Evolutionary conservation across 2,888 invertebrate genomes (phyloP), one percentile per base, ranked within the genome.

Genomic region (Perizoma affinitatum): DNA sequence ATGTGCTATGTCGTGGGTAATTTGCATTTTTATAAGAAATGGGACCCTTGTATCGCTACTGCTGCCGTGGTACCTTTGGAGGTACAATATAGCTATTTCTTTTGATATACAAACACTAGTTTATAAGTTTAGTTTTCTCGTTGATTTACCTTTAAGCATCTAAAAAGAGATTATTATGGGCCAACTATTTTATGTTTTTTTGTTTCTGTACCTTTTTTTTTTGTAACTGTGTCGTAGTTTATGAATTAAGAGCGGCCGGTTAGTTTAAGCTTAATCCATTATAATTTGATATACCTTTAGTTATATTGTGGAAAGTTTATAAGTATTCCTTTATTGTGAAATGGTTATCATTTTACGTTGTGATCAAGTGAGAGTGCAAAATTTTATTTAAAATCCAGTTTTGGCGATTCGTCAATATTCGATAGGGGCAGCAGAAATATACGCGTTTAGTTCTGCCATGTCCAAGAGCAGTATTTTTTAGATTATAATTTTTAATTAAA

Each of bases 401-500:
- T 83, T 76, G 78, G 83, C 84, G 70, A 61, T 71, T 76, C 75
- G 87, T 86, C 85, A 82, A 81, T 76, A 22, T 22, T 22, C 22
- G 22, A 68, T 8, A 68, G 78, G 89, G 91, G 90, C 91, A 88
- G 91, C 91, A 86, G 88, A 82, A 76, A 71, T 78, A 78, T 73
- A 72, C 73, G 74, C 71, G 70, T 73, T 78, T 83, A 81, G 83
- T 87, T 90, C 88, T 90, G 90, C 88, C 74, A 84, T 86, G 90
- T 91, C 90, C 89, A 80, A 84, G 86, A 91, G 88, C 91, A 92
- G 91, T 92, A 92, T 92, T 92, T 90, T 88, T 91, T 91, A 90
- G 90, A 90, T 86, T 58, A 79, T 90, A 90, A 86, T 86, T 86
- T 87, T 90, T 90, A 89, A 88, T 86, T 81, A 86, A 84, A 86